phyloP scores from a whole-genome alignment of 2,113 vertebrate species.

The Macrotis lagotis region DNA sequence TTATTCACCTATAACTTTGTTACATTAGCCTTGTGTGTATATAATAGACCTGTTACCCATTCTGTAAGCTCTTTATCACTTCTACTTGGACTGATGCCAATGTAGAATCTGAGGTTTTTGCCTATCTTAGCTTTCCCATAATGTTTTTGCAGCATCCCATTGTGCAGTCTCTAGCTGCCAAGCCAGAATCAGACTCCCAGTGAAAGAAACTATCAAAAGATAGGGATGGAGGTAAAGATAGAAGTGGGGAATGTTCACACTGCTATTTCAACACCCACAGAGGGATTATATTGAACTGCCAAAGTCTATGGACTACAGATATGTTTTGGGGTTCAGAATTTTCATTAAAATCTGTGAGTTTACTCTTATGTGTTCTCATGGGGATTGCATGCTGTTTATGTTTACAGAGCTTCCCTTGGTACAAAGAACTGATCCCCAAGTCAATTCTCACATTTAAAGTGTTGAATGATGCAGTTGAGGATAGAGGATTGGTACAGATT shows the following conservation, averaged over 20 bases:
- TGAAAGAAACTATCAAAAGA: background rate
- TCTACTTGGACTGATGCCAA: background rate
- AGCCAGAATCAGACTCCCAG: background rate
- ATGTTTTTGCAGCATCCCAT: background rate
- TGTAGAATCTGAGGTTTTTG: background rate
- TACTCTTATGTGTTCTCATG: background rate
- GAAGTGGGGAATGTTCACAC: background rate
- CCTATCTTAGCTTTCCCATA: background rate
- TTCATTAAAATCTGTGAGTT: background rate
- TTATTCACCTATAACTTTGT: background rate
- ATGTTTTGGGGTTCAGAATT: background rate
- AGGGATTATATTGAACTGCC: background rate
- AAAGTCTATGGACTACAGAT: background rate
- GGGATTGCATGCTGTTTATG: background rate
- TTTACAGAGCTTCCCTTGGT: background rate
- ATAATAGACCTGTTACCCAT: background rate
- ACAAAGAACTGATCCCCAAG: background rate
- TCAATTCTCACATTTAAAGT: background rate
- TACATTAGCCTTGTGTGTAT: background rate
- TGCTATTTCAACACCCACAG: background rate
- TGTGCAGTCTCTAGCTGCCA: background rate
- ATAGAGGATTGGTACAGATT: background rate
- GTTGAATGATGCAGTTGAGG: background rate
- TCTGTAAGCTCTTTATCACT: background rate
- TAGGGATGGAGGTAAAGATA: background rate